phyloP scores from a whole-genome alignment of 2,797 vertebrate species.

The Eutrigla gurnardus region DNA sequence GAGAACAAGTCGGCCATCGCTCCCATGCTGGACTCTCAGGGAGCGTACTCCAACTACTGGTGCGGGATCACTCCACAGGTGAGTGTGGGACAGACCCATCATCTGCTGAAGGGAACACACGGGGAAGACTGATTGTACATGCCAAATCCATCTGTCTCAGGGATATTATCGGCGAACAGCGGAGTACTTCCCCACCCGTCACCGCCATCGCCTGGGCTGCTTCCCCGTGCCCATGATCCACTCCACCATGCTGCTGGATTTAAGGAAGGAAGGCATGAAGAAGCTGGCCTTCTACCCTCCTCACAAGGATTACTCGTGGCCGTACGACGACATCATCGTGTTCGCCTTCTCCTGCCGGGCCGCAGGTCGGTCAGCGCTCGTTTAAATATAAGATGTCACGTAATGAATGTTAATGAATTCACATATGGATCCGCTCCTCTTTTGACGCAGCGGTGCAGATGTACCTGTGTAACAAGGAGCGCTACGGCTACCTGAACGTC shows the following conservation, averaged over 20 bases:
- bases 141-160: constrained; percentile 67
- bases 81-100: background rate
- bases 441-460: constrained; percentile 84
- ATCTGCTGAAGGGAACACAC: background rate
- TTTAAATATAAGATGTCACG: background rate
- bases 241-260: constrained; percentile 91
- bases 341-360: constrained; percentile 94
- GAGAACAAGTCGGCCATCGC: constrained; percentile 92
- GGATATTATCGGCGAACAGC: constrained; percentile 95
- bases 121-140: too few species aligned
- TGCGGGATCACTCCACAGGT: constrained; percentile 98
- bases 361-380: constrained; percentile 78
- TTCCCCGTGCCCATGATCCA: constrained; percentile 96
- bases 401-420: background rate
- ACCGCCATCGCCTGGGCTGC: constrained; percentile 90
- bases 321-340: constrained; percentile 96
- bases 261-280: constrained; percentile 87
- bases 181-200: constrained; percentile 96
- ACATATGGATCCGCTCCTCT: background rate
- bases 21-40: constrained; percentile 96
- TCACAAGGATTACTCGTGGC: constrained; percentile 93
- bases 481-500: constrained; percentile 94
- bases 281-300: constrained; percentile 92
- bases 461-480: constrained; percentile 92
- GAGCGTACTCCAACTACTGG: constrained; percentile 98